Evolutionary conservation across 92 coral and sea anemone genomes (phyloP).

Genomic region (Siderastrea siderea): DNA sequence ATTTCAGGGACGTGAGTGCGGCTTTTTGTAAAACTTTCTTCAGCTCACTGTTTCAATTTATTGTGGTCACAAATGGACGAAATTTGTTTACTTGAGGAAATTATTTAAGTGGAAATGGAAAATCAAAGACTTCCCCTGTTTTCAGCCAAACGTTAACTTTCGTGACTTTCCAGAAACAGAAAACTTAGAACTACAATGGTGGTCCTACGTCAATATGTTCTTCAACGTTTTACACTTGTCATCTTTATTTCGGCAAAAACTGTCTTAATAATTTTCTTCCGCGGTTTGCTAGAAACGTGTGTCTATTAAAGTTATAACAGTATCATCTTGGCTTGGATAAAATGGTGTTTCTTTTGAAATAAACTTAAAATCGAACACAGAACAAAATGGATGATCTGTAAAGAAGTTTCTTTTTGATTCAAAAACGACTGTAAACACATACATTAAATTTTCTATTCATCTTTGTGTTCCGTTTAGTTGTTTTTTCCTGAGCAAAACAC

Average conservation of each 20-base stretch:
- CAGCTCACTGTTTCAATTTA: not conserved
- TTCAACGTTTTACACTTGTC: not conserved
- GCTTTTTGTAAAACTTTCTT: not conserved
- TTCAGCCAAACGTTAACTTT: not conserved
- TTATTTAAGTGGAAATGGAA: not conserved
- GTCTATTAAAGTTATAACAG: too few relatives aligned
- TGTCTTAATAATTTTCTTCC: too few relatives aligned
- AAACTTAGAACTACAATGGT: constrained; percentile 9
- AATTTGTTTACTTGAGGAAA: constrained; percentile 3
- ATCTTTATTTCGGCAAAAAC: not conserved
- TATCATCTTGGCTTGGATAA: not conserved
- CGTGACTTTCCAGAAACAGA: not conserved
- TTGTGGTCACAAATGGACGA: not conserved
- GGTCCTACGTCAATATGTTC: not conserved
- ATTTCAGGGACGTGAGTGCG: not conserved
- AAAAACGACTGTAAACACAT: too few relatives aligned
- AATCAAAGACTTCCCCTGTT: not conserved
- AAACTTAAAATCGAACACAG: not conserved
- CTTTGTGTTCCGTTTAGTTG: not conserved
- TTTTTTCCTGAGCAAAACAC: not conserved
- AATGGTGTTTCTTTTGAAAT: not conserved
- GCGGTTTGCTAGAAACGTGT: too few relatives aligned
- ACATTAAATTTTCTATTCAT: not conserved
- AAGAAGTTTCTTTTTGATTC: too few relatives aligned
- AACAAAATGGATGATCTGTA: constrained; percentile 5